phyloP scores from a whole-genome alignment of 2,113 vertebrate genomes.

The Myotis davidii region DNA sequence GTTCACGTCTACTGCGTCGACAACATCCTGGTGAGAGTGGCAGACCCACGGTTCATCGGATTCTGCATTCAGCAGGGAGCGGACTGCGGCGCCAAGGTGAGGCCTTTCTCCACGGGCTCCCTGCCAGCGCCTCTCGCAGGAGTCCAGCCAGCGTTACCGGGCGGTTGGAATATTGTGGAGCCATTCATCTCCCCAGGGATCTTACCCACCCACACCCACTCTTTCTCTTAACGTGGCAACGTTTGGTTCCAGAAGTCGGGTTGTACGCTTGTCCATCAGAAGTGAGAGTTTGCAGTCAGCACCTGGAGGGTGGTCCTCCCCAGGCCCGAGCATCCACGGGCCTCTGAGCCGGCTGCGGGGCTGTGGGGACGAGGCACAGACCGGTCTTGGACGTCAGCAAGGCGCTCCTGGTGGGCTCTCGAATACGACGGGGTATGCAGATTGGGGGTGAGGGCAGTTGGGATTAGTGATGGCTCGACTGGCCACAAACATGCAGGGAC shows the following conservation, averaged over 20 bases:
- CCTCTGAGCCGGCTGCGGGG: neutral
- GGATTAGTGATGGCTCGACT: neutral
- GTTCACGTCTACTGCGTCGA: constrained; percentile 97
- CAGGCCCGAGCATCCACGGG: neutral
- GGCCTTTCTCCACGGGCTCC: neutral
- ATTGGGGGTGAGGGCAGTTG: neutral
- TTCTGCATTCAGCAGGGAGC: constrained; percentile 96
- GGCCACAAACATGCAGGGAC: neutral
- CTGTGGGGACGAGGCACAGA: neutral
- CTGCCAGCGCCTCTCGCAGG: neutral
- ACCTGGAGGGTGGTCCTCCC: neutral
- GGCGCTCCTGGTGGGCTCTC: neutral
- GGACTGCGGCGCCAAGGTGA: constrained; percentile 98
- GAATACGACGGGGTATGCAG: neutral
- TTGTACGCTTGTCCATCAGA: neutral
- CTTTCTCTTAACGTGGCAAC: neutral
- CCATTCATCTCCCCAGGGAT: neutral
- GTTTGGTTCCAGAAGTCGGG: neutral
- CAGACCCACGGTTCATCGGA: constrained; percentile 95
- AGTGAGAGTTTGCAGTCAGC: neutral
- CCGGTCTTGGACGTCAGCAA: neutral
- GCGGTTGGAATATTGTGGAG: neutral
- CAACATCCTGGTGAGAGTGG: constrained; percentile 98
- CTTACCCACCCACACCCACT: neutral
- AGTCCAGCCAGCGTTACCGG: neutral